phyloP scores from a whole-genome alignment of 2,113 vertebrate species.

The Odocoileus hemionus region DNA sequence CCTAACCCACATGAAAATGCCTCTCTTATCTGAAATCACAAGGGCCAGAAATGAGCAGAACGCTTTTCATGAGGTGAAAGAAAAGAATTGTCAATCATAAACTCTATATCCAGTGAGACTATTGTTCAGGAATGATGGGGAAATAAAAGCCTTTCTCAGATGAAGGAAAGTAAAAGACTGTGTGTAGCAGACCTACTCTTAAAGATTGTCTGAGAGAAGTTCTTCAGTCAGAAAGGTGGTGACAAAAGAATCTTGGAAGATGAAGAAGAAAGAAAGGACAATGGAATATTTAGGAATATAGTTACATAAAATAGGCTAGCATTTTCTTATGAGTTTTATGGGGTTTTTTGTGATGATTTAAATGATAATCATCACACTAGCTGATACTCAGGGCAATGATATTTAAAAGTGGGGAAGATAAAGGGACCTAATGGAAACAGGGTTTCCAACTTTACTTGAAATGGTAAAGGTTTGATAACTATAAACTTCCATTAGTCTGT shows the following conservation, averaged over 20 bases:
- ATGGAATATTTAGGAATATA: background rate
- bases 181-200: background rate
- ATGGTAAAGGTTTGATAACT: background rate
- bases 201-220: background rate
- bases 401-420: background rate
- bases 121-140: background rate
- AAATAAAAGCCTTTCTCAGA: background rate
- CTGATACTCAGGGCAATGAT: background rate
- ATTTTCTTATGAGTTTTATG: background rate
- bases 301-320: background rate
- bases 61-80: background rate
- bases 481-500: background rate
- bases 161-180: background rate
- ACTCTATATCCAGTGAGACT: background rate
- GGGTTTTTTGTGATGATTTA: background rate
- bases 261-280: background rate
- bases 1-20: rapidly evolving
- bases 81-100: background rate
- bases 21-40: background rate
- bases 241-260: background rate
- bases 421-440: background rate
- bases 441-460: background rate
- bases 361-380: background rate
- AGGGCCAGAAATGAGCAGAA: background rate
- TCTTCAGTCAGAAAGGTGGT: background rate